Conservation (phyloP, 2,888 invertebrate species). For the Cataglyphis rosenhaueri region DNA sequence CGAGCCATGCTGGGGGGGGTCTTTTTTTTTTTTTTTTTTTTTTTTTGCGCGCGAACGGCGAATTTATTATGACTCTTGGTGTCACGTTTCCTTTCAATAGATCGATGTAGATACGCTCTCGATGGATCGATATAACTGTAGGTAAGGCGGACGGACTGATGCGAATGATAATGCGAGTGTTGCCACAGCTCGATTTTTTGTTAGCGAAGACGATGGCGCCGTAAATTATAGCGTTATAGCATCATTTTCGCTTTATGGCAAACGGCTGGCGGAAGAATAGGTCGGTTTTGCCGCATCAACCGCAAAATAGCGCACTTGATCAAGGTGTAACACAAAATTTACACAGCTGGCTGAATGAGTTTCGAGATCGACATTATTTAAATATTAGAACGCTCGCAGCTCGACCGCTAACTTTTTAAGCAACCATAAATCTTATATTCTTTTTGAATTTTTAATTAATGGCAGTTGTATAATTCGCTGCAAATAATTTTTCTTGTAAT, state of each 20-base stretch:
- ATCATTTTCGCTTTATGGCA: slow-evolving; percentile 69
- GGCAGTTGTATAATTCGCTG: background rate
- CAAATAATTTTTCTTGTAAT: background rate
- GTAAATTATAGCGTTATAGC: slow-evolving; percentile 66
- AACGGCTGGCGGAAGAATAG: slow-evolving; percentile 58
- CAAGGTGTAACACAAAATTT: slow-evolving; percentile 20
- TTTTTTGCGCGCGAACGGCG: background rate
- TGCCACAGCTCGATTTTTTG: slow-evolving; percentile 33
- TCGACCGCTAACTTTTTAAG: background rate
- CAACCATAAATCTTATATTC: background rate
- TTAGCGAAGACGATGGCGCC: slow-evolving; percentile 60
- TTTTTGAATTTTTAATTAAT: slow-evolving; percentile 5
- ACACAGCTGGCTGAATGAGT: slow-evolving; percentile 40
- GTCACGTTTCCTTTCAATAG: slow-evolving; percentile 2
- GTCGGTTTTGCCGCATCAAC: background rate
- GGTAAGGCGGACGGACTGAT: background rate
- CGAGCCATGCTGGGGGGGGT: too few relatives aligned
- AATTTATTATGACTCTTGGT: slow-evolving; percentile 19
- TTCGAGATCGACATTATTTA: slow-evolving; percentile 18
- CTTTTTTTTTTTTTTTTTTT: background rate
- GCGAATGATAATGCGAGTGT: background rate
- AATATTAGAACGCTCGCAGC: background rate
- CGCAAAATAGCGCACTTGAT: slow-evolving; percentile 30
- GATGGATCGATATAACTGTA: background rate
- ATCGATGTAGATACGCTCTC: slow-evolving; percentile 11